Percentiles rank a stretch among this genome's conserved stretches.
These are phyloP conservation scores for Daktulosphaira vitifoliae DNA, from an alignment of 1,140 invertebrate species.

Conservation along the genomic window DNA sequence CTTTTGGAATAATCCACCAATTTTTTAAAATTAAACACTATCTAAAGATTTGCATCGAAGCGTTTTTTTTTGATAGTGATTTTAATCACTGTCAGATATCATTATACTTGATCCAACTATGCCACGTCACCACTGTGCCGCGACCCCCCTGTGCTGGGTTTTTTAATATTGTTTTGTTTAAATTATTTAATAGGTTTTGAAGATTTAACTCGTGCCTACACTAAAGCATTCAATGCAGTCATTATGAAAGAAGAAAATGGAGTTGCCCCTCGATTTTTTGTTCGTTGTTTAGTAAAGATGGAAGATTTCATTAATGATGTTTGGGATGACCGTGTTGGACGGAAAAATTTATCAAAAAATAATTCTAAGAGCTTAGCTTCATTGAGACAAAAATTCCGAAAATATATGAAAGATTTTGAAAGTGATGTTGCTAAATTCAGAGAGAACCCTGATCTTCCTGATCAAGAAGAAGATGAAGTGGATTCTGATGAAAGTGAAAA, in stretches of 20 bases:
- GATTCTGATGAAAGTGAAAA: no score
- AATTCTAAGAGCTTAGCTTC: constrained; percentile 89
- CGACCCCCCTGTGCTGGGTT: no score
- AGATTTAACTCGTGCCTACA: constrained; percentile 76
- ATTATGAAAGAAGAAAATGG: constrained; percentile 87
- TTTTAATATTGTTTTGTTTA: not conserved
- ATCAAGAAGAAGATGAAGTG: constrained; percentile 59
- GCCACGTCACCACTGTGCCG: no score
- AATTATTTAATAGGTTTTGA: constrained; percentile 66
- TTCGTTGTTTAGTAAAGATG: constrained; percentile 79
- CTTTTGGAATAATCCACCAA: no score
- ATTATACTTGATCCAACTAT: no score
- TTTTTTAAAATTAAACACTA: no score
- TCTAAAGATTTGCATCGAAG: no score
- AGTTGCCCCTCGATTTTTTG: constrained; percentile 81
- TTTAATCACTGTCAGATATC: no score
- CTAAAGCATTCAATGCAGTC: constrained; percentile 76
- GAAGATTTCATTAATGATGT: constrained; percentile 90
- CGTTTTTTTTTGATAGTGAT: no score
- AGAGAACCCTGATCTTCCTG: constrained; percentile 79
- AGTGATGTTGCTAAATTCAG: constrained; percentile 74
- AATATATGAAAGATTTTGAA: constrained; percentile 94
- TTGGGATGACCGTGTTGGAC: constrained; percentile 71
- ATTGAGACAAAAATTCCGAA: constrained; percentile 87
- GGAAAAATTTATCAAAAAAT: constrained; percentile 74